Evolutionary conservation across 2,797 vertebrate genomes (phyloP).

Genomic region (Triplophysa yarkandensis): DNA sequence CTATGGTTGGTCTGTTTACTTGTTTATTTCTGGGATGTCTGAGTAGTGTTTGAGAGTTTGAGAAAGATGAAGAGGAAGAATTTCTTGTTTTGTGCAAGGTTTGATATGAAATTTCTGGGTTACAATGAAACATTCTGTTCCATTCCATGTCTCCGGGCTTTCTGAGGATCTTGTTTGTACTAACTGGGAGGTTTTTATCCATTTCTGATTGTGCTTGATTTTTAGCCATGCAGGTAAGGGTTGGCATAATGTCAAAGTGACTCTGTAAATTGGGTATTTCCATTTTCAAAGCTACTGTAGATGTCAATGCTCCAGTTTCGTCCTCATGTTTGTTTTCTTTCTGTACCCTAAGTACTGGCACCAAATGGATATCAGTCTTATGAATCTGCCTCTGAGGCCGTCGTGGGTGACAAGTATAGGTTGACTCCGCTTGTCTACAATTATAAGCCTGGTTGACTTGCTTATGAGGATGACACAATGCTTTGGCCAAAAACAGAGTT

Average conservation of each 20-base stretch:
- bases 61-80: slow-evolving; percentile 65
- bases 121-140: slow-evolving; percentile 64
- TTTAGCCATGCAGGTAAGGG: slow-evolving; percentile 71
- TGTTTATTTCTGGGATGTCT: slow-evolving; percentile 66
- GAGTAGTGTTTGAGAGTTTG: slow-evolving; percentile 51
- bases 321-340: slow-evolving; percentile 66
- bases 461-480: slow-evolving; percentile 83
- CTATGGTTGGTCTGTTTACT: slow-evolving; percentile 11
- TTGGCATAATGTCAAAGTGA: slow-evolving; percentile 63
- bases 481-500: slow-evolving; percentile 78
- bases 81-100: slow-evolving; percentile 72
- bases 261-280: slow-evolving; percentile 58
- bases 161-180: slow-evolving; percentile 66
- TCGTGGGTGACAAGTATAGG: slow-evolving; percentile 85
- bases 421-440: slow-evolving; percentile 89
- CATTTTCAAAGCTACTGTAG: slow-evolving; percentile 48
- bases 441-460: slow-evolving; percentile 89
- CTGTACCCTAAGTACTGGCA: slow-evolving; percentile 83
- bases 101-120: slow-evolving; percentile 62
- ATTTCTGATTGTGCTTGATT: slow-evolving; percentile 74
- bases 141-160: slow-evolving; percentile 74
- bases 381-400: slow-evolving; percentile 90
- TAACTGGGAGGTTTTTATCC: slow-evolving; percentile 51
- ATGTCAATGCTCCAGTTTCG: slow-evolving; percentile 68
- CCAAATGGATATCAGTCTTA: slow-evolving; percentile 90